Evolutionary conservation across 2,797 vertebrate species (phyloP).

Genomic region (Mus spretus): DNA sequence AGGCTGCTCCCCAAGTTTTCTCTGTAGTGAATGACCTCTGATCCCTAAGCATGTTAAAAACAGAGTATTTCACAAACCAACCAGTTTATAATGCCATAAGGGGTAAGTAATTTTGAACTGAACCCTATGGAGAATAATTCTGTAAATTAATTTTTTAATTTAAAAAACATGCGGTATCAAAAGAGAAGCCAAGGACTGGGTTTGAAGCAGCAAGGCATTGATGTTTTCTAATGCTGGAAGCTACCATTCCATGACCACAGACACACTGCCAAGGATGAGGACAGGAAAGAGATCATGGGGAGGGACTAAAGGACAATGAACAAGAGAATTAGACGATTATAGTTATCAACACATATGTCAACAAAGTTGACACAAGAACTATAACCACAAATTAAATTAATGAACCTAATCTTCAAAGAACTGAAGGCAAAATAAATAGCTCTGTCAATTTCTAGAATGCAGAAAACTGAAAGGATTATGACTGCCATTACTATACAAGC

Average conservation of each 20-base stretch:
- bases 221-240: neutral
- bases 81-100: conserved; percentile 84
- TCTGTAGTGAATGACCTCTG: neutral
- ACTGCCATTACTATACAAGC: conserved; percentile 34
- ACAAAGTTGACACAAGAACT: neutral
- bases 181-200: neutral
- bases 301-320: neutral
- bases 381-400: conserved; percentile 57
- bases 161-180: neutral
- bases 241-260: neutral
- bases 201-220: neutral
- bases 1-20: neutral
- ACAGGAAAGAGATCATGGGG: neutral
- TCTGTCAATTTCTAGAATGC: conserved; percentile 39
- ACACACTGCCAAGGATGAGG: neutral
- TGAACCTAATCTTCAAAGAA: conserved; percentile 67
- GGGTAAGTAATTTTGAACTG: conserved; percentile 79
- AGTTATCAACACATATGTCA: neutral
- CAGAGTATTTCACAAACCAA: conserved; percentile 81
- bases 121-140: conserved; percentile 82
- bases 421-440: neutral
- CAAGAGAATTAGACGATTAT: neutral
- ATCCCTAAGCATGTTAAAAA: conserved; percentile 77
- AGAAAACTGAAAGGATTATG: conserved; percentile 40
- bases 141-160: conserved; percentile 55